Percentiles rank a stretch among this genome's conserved stretches.
Evolutionary conservation across 2,888 invertebrate species (phyloP).

Genomic region (Hecatera dysodea): DNA sequence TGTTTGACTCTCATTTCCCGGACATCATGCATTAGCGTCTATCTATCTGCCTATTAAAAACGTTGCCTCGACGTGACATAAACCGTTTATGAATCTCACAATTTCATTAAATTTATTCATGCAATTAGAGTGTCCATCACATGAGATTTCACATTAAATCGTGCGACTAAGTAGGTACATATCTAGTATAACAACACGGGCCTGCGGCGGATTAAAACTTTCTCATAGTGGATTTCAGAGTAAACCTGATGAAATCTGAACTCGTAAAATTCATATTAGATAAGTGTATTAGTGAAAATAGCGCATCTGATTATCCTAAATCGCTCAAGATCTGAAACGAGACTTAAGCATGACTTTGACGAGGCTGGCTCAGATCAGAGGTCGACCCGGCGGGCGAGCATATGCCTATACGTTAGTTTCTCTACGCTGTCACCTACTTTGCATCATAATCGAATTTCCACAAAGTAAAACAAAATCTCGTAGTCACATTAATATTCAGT

Average conservation of each 20-base stretch:
- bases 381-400: background rate
- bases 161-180: slow-evolving; percentile 66
- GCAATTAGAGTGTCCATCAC: slow-evolving; percentile 60
- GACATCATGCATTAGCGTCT: slow-evolving; percentile 41
- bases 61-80: slow-evolving; percentile 38
- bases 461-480: slow-evolving; percentile 90
- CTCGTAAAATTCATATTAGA: slow-evolving; percentile 41
- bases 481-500: slow-evolving; percentile 89
- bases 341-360: slow-evolving; percentile 43
- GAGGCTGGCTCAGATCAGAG: slow-evolving; percentile 4
- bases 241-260: slow-evolving; percentile 68
- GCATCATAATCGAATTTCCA: slow-evolving; percentile 90
- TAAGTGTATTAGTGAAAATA: slow-evolving; percentile 34
- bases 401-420: slow-evolving; percentile 43
- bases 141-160: slow-evolving; percentile 68
- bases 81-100: slow-evolving; percentile 53
- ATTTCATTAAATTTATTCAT: slow-evolving; percentile 49
- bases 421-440: slow-evolving; percentile 82
- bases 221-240: slow-evolving; percentile 71
- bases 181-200: slow-evolving; percentile 58
- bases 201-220: slow-evolving; percentile 72
- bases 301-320: slow-evolving; percentile 23
- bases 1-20: slow-evolving; percentile 47
- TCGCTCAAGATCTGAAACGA: slow-evolving; percentile 15
- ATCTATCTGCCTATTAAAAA: slow-evolving; percentile 57